Evolutionary conservation across 2,113 vertebrate species (phyloP).

Genomic region (Centrocercus urophasianus): DNA sequence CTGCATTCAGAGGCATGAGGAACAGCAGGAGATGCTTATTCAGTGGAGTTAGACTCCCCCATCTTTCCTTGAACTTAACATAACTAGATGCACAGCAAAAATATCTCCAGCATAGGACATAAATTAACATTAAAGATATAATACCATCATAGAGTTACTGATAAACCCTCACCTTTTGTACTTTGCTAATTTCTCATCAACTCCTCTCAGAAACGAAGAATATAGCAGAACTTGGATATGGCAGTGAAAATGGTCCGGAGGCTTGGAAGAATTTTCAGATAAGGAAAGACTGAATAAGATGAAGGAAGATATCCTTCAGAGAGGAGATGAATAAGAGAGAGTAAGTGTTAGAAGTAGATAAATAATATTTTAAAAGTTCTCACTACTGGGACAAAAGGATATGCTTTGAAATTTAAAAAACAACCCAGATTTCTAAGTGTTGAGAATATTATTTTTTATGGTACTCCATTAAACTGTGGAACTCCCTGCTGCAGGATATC

Average conservation of each 20-base stretch:
- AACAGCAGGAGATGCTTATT: constrained; percentile 36
- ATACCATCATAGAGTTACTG: constrained; percentile 37
- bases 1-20: constrained; percentile 1
- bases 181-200: constrained; percentile 64
- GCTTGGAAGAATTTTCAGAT: constrained; percentile 62
- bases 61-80: constrained; percentile 31
- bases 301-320: constrained; percentile 44
- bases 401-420: constrained; percentile 48
- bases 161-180: constrained; percentile 63
- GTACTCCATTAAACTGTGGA: background rate
- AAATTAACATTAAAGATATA: constrained; percentile 67
- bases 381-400: background rate
- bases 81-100: constrained; percentile 60
- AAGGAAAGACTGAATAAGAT: constrained; percentile 42
- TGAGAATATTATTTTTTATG: background rate
- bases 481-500: constrained; percentile 14
- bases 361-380: constrained; percentile 47
- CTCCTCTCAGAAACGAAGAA: background rate
- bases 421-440: background rate
- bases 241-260: constrained; percentile 34
- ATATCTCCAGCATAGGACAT: background rate
- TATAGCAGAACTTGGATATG: constrained; percentile 23
- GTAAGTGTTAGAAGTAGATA: constrained; percentile 42
- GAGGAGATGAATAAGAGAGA: constrained; percentile 29
- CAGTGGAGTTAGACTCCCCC: background rate